Conservation (phyloP, 2,113 vertebrate species). For the Syngnathoides biaculeatus region DNA sequence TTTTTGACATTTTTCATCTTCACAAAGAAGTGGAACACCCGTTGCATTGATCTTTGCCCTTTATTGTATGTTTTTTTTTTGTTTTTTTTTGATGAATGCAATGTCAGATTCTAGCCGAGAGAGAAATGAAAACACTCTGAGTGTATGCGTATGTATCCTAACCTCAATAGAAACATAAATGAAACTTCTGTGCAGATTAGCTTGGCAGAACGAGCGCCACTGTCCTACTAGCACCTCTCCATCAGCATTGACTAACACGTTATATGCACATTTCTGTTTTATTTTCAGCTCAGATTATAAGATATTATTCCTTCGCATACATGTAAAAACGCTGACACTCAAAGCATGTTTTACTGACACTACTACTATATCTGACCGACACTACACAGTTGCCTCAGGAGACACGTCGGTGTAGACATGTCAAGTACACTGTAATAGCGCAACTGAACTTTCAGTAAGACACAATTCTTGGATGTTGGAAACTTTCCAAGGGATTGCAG, state of each 20-base stretch:
- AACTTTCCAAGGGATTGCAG: no score
- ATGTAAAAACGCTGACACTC: neutral
- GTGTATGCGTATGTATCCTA: neutral
- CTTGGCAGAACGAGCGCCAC: neutral
- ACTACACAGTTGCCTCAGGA: neutral
- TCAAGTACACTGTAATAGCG: neutral
- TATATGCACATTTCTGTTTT: neutral
- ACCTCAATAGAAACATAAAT: conserved; percentile 2
- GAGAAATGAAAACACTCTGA: neutral
- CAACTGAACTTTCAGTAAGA: no score
- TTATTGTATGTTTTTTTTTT: neutral
- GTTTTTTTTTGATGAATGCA: neutral
- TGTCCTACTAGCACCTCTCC: neutral
- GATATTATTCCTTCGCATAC: neutral
- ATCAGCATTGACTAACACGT: neutral
- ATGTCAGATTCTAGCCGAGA: neutral
- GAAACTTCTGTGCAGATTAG: neutral
- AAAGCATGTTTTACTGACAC: neutral
- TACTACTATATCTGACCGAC: neutral
- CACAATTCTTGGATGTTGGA: no score
- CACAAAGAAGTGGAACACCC: neutral
- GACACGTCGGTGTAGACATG: neutral
- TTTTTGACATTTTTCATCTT: neutral
- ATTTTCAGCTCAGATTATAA: neutral
- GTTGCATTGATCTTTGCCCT: neutral